These are phyloP conservation scores for Palythoa heliodiscus DNA, from an alignment of 92 coral and sea anemone species.

Conservation along the genomic window DNA sequence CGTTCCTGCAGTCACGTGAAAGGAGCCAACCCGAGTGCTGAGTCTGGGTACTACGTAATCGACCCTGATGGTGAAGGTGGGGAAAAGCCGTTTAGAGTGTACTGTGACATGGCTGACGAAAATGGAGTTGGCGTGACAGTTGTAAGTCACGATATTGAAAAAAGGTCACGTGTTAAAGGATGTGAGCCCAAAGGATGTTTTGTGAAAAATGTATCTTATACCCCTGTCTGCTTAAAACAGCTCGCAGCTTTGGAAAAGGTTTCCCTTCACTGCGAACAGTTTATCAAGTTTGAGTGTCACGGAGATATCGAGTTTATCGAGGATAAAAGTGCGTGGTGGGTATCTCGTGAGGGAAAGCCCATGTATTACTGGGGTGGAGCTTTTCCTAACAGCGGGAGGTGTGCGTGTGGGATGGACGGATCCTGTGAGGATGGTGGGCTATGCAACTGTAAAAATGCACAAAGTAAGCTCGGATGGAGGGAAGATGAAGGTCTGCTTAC, in stretches of 20 bases:
- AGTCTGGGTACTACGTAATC: neutral
- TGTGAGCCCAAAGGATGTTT: neutral
- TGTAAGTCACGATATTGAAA: neutral
- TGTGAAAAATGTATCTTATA: neutral
- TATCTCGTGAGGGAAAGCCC: neutral
- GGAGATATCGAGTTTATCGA: neutral
- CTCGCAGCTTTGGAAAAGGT: too few species aligned
- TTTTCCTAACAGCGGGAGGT: neutral
- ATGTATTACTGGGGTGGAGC: neutral
- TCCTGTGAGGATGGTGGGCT: neutral
- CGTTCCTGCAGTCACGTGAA: conserved; percentile 23
- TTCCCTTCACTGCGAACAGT: too few species aligned
- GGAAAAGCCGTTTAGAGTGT: conserved; percentile 1
- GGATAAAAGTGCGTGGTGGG: neutral
- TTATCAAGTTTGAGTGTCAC: neutral
- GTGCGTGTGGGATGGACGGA: neutral
- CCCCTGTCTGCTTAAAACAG: too few species aligned
- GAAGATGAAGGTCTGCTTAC: too few species aligned
- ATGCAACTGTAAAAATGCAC: neutral
- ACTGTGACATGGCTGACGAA: conserved; percentile 21
- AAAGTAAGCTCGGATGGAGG: neutral
- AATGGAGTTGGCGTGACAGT: neutral
- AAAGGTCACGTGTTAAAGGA: neutral
- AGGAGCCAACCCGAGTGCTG: neutral
- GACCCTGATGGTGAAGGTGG: conserved; percentile 27